These are phyloP conservation scores for Caloenas nicobarica DNA, from an alignment of 2,113 vertebrate genomes.

Conservation along the genomic window DNA sequence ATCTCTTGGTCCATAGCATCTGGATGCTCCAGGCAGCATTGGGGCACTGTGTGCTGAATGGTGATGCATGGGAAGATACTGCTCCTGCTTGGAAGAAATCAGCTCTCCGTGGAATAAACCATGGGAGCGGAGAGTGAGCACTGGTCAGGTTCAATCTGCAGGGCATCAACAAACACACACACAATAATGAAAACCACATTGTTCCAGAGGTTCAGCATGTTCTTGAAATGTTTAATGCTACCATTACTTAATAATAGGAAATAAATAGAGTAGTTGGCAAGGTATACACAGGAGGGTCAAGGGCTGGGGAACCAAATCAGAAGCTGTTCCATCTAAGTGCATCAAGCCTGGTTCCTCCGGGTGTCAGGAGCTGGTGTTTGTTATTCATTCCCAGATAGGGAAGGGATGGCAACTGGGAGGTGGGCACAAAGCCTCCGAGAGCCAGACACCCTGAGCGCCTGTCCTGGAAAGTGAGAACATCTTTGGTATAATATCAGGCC, in stretches of 20 bases:
- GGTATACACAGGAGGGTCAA: not conserved
- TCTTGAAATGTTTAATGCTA: not conserved
- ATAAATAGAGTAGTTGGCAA: not conserved
- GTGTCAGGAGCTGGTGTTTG: not conserved
- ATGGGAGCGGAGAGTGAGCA: rapidly evolving
- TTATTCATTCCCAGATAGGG: not conserved
- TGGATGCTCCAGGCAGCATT: not conserved
- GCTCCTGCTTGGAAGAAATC: not conserved
- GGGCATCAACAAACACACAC: not conserved
- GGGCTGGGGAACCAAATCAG: not conserved
- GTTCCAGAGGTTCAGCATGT: not conserved
- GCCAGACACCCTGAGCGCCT: not conserved
- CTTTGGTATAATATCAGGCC: conserved; percentile 14
- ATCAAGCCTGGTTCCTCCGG: not conserved
- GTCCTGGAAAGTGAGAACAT: not conserved
- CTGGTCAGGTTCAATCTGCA: not conserved
- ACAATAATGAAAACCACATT: not conserved
- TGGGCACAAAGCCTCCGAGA: not conserved
- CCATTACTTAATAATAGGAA: not conserved
- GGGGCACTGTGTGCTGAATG: rapidly evolving
- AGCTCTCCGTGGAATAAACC: not conserved
- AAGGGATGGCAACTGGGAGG: not conserved
- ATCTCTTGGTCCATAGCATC: not conserved
- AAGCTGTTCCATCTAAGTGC: not conserved
- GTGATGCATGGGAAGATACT: not conserved